These are phyloP conservation scores for Meta bourneti DNA, from an alignment of 2,888 invertebrate species.

Conservation along the genomic window DNA sequence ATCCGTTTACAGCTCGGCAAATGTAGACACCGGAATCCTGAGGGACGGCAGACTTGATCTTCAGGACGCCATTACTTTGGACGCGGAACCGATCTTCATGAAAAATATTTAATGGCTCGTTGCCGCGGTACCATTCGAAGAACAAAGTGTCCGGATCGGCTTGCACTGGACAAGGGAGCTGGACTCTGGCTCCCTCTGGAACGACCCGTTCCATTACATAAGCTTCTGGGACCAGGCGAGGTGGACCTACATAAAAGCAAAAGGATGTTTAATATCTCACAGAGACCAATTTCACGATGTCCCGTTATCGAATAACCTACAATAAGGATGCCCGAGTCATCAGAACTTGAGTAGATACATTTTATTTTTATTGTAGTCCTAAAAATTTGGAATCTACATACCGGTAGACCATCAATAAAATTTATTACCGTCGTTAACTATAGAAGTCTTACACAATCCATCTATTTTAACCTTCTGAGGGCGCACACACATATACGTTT, in stretches of 20 bases:
- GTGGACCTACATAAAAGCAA: slow-evolving; percentile 69
- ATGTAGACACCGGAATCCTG: slow-evolving; percentile 75
- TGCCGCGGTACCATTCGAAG: slow-evolving; percentile 74
- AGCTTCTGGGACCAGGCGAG: slow-evolving; percentile 67
- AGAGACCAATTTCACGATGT: not conserved
- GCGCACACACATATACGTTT: too few relatives aligned
- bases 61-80: slow-evolving; percentile 71
- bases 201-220: slow-evolving; percentile 66
- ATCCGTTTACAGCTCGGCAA: slow-evolving; percentile 76
- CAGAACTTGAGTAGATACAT: too few relatives aligned
- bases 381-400: too few relatives aligned
- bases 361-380: too few relatives aligned
- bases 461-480: too few relatives aligned
- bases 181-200: slow-evolving; percentile 66
- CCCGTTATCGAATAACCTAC: too few relatives aligned
- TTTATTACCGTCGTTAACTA: too few relatives aligned
- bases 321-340: too few relatives aligned
- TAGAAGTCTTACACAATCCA: too few relatives aligned
- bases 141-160: slow-evolving; percentile 74
- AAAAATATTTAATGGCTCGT: slow-evolving; percentile 63
- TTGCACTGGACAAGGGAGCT: slow-evolving; percentile 72
- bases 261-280: slow-evolving; percentile 42
- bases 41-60: slow-evolving; percentile 69
- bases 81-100: slow-evolving; percentile 73
- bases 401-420: too few relatives aligned